These are phyloP conservation scores for Sebastiscus tertius DNA, from an alignment of 2,797 vertebrate species.

Conservation along the genomic window DNA sequence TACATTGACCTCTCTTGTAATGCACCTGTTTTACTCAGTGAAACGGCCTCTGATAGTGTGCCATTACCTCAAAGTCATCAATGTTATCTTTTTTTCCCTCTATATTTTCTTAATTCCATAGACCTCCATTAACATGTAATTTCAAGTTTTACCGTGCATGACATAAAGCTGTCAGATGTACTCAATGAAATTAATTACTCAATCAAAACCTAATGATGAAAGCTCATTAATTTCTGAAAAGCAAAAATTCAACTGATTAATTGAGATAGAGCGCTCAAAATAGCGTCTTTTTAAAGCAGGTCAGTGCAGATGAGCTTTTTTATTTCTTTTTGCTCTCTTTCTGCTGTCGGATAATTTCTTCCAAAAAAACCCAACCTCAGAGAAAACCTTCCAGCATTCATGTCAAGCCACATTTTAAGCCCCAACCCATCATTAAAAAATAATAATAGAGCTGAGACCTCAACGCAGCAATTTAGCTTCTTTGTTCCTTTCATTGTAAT, in stretches of 20 bases:
- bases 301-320: background rate
- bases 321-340: background rate
- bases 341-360: background rate
- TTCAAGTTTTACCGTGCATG: conserved; percentile 71
- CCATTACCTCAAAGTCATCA: conserved; percentile 41
- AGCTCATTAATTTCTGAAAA: conserved; percentile 66
- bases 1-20: background rate
- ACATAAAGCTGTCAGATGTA: conserved; percentile 75
- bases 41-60: background rate
- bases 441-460: background rate
- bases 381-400: background rate
- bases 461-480: too few species aligned
- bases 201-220: conserved; percentile 71
- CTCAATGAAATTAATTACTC: conserved; percentile 70
- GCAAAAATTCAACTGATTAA: conserved; percentile 57
- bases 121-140: conserved; percentile 54
- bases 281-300: conserved; percentile 21
- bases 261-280: conserved; percentile 30
- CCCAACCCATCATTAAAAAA: background rate
- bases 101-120: background rate
- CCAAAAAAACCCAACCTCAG: background rate
- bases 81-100: background rate
- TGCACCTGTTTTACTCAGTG: background rate
- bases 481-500: background rate
- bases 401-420: background rate